Evolutionary conservation across 2,888 invertebrate species (phyloP).

Genomic region (Liopterus haemorrhoidalis): DNA sequence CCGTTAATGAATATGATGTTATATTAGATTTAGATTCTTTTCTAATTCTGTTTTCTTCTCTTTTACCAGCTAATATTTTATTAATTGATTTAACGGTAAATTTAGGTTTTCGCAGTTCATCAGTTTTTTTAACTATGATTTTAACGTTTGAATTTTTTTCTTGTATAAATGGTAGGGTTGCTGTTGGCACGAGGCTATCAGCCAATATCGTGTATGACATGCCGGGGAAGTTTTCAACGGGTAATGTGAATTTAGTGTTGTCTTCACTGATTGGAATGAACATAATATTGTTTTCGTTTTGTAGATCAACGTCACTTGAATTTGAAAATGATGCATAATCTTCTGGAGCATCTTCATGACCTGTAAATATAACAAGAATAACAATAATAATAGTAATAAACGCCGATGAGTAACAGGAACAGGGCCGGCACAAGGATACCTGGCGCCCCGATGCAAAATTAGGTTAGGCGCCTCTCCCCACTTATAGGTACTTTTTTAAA

Average conservation of each 20-base stretch:
- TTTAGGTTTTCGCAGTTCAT: background rate
- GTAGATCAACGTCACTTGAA: too few species aligned
- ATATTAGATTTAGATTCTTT: too few species aligned
- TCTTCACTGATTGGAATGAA: slow-evolving; percentile 16
- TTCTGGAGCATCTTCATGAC: too few species aligned
- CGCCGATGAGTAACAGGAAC: too few species aligned
- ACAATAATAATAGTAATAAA: too few species aligned
- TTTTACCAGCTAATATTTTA: background rate
- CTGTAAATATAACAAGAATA: too few species aligned
- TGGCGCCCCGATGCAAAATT: too few species aligned
- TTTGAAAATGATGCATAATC: too few species aligned
- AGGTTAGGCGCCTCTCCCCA: too few species aligned
- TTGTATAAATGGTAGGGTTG: slow-evolving; percentile 5
- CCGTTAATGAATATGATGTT: slow-evolving; percentile 13
- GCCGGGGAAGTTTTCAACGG: slow-evolving; percentile 12
- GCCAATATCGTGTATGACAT: slow-evolving; percentile 14
- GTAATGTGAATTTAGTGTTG: slow-evolving; percentile 18
- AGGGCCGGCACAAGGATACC: too few species aligned
- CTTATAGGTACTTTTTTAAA: too few species aligned
- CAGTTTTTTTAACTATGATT: slow-evolving; percentile 8
- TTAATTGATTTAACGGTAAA: too few species aligned
- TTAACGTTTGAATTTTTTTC: slow-evolving; percentile 5
- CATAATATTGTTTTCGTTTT: slow-evolving; percentile 6
- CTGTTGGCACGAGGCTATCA: slow-evolving; percentile 14
- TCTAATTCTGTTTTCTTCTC: slow-evolving; percentile 1